Conservation (phyloP, 1,140 invertebrate genomes). For the Frieseomelitta varia region DNA sequence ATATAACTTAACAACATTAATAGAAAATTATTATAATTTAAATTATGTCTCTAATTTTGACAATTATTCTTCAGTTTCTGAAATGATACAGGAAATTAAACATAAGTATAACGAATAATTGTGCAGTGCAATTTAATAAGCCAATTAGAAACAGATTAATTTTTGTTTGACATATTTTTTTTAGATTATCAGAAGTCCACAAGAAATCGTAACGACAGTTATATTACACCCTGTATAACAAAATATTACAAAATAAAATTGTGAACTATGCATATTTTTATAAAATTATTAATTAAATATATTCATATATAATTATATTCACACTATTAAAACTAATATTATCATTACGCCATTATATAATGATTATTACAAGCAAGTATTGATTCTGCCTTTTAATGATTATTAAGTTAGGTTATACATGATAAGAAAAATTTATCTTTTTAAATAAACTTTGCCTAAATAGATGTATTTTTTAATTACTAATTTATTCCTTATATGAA, state of each 20-base stretch:
- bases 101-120: not conserved
- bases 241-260: not conserved
- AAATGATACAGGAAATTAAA: constrained; percentile 22
- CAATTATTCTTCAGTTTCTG: constrained; percentile 11
- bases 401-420: constrained; percentile 1
- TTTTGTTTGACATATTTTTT: too few species aligned
- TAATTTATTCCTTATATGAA: not conserved
- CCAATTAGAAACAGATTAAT: too few species aligned
- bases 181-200: too few species aligned
- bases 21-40: constrained; percentile 10
- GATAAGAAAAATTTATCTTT: not conserved
- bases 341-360: not conserved
- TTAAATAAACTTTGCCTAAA: not conserved
- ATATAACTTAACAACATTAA: not conserved
- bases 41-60: constrained; percentile 8
- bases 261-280: not conserved
- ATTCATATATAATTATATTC: not conserved
- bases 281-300: not conserved
- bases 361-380: not conserved
- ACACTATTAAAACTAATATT: not conserved
- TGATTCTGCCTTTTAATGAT: not conserved
- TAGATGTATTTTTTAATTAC: not conserved
- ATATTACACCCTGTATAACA: not conserved
- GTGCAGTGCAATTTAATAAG: too few species aligned
- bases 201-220: too few species aligned